Percentiles rank a stretch among this genome's conserved stretches.
Evolutionary conservation across 2,113 vertebrate species (phyloP).

Genomic region (Sturnus vulgaris): DNA sequence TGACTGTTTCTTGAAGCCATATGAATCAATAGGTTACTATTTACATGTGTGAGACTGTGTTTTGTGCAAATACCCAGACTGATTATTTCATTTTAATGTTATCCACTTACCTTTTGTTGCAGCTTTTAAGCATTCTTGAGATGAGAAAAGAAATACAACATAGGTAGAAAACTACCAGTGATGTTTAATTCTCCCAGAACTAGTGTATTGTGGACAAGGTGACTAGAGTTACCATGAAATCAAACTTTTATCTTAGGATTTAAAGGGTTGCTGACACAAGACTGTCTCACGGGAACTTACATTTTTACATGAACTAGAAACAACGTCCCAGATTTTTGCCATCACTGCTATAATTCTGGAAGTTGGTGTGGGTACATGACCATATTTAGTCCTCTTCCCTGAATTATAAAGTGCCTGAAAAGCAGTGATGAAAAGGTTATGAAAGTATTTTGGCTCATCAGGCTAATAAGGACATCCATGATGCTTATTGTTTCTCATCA

Average conservation of each 20-base stretch:
- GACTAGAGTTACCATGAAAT: background rate
- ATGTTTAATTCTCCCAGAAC: background rate
- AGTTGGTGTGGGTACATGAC: background rate
- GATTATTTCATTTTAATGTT: background rate
- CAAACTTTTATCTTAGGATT: conserved; percentile 1
- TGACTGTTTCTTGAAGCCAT: background rate
- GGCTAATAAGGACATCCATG: background rate
- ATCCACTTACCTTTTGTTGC: background rate
- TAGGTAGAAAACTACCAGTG: background rate
- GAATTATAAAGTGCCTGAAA: background rate
- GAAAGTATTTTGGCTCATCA: background rate
- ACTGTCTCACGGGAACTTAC: background rate
- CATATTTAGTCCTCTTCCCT: background rate
- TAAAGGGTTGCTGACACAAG: background rate
- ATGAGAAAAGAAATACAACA: background rate
- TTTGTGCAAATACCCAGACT: background rate
- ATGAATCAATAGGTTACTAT: background rate
- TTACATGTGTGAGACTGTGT: background rate
- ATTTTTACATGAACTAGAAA: conserved; percentile 52
- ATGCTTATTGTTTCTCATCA: background rate
- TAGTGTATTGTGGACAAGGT: conserved; percentile 13
- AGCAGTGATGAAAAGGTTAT: background rate
- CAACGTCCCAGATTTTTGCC: background rate
- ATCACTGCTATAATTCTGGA: background rate
- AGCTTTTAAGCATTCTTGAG: background rate